Evolutionary conservation across 2,113 vertebrate genomes (phyloP).

Genomic region (Nothoprocta perdicaria): DNA sequence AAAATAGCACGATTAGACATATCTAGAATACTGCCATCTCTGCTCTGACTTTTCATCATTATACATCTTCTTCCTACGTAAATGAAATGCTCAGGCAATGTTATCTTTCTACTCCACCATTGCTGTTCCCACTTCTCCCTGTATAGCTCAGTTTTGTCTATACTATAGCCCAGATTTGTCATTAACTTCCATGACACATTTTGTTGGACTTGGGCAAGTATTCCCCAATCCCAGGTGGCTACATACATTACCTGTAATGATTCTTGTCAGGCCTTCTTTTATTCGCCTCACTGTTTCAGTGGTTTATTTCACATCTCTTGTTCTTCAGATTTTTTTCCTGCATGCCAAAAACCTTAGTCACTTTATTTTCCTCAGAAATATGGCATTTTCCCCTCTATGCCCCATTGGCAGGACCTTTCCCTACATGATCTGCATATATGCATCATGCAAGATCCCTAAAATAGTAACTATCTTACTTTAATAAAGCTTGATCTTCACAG

Average conservation of each 20-base stretch:
- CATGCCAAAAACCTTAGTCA: accelerated
- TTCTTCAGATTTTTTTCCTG: neutral
- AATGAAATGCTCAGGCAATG: neutral
- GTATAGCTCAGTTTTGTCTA: neutral
- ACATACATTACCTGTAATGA: neutral
- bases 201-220: neutral
- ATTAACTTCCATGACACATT: neutral
- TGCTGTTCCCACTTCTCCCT: neutral
- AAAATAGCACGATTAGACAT: too few species aligned
- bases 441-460: neutral
- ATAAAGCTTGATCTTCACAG: neutral
- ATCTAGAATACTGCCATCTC: neutral
- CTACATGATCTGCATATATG: neutral
- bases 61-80: neutral
- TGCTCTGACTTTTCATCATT: neutral
- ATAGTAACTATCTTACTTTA: neutral
- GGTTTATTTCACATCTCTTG: neutral
- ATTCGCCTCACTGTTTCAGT: neutral
- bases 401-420: neutral
- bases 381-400: neutral
- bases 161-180: neutral
- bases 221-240: neutral
- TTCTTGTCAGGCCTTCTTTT: neutral
- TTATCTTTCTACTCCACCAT: neutral
- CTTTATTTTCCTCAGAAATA: neutral